Percentiles rank a stretch among this genome's conserved stretches.
Evolutionary conservation across 1,140 invertebrate genomes (phyloP).

Genomic region (Pentalonia nigronervosa): DNA sequence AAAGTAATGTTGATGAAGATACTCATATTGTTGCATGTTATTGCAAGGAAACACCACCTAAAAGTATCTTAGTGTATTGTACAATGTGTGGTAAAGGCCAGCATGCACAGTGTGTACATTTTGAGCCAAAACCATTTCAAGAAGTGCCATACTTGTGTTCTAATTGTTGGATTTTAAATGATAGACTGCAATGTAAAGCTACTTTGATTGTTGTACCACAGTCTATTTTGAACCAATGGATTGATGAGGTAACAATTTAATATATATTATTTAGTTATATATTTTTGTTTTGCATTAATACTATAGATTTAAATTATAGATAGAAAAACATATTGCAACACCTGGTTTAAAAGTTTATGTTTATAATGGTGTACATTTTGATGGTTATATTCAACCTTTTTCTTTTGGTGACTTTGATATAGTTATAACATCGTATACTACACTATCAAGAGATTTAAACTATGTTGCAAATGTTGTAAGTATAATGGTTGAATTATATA

Average conservation of each 20-base stretch:
- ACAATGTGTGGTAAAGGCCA: slow-evolving; percentile 36
- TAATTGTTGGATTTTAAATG: slow-evolving; percentile 69
- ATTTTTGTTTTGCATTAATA: slow-evolving; percentile 25
- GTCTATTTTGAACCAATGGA: slow-evolving; percentile 77
- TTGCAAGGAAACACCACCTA: neutral
- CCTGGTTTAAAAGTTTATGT: slow-evolving; percentile 68
- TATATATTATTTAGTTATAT: neutral
- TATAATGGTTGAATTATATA: neutral
- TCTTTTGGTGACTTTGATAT: slow-evolving; percentile 75
- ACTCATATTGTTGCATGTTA: slow-evolving; percentile 23
- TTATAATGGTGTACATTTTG: slow-evolving; percentile 68
- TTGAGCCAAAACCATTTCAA: slow-evolving; percentile 39
- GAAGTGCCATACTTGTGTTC: slow-evolving; percentile 66
- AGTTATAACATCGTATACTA: slow-evolving; percentile 77
- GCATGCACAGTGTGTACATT: slow-evolving; percentile 45
- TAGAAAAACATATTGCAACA: slow-evolving; percentile 71
- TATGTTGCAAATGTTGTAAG: slow-evolving; percentile 63
- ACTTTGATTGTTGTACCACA: slow-evolving; percentile 80
- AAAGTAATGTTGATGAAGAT: slow-evolving; percentile 23
- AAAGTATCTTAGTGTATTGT: slow-evolving; percentile 20
- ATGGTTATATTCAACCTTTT: slow-evolving; percentile 73
- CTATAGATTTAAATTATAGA: slow-evolving; percentile 62
- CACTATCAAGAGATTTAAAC: slow-evolving; percentile 68
- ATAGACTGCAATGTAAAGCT: slow-evolving; percentile 67
- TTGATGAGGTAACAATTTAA: slow-evolving; percentile 70